Evolutionary conservation across 53 echinoderm and acorn worm genomes (phyloP).

Genomic region (Arbacia lixula): DNA sequence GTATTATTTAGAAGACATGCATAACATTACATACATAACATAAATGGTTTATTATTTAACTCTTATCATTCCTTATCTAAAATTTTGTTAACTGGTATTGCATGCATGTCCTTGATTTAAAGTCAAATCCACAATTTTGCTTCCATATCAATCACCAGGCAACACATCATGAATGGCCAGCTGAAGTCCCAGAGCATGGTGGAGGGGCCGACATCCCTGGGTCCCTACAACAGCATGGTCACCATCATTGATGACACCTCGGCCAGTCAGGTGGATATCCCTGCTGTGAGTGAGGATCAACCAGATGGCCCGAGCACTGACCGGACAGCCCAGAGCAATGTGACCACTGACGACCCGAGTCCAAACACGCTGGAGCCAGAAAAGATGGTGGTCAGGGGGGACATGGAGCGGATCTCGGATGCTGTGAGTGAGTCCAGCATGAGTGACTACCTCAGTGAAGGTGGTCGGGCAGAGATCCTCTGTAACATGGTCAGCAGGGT

Average conservation of each 20-base stretch:
- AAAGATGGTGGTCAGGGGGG: conserved; percentile 9
- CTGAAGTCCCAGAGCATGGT: conserved; percentile 29
- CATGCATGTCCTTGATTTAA: too few relatives aligned
- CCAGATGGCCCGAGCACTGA: conserved; percentile 12
- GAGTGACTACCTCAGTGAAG: conserved; percentile 82
- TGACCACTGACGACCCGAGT: neutral
- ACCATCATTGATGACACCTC: neutral
- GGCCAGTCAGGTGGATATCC: conserved; percentile 27
- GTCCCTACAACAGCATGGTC: conserved; percentile 37
- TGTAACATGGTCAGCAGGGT: conserved; percentile 84
- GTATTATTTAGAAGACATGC: too few relatives aligned
- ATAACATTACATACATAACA: too few relatives aligned
- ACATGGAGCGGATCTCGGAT: conserved; percentile 14
- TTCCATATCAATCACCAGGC: neutral
- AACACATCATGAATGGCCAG: conserved; percentile 51
- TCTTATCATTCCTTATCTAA: neutral
- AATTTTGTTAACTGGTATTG: too few relatives aligned
- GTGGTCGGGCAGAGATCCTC: conserved; percentile 77
- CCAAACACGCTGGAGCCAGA: neutral
- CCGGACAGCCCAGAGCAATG: neutral
- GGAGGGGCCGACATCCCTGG: neutral
- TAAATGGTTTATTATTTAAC: neutral
- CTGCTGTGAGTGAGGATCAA: conserved; percentile 8
- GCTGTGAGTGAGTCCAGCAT: conserved; percentile 67
- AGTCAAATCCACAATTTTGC: too few relatives aligned